Percentiles rank a stretch among this genome's conserved stretches.
Evolutionary conservation across 1,140 invertebrate species (phyloP).

Genomic region (Cotesia glomerata): DNA sequence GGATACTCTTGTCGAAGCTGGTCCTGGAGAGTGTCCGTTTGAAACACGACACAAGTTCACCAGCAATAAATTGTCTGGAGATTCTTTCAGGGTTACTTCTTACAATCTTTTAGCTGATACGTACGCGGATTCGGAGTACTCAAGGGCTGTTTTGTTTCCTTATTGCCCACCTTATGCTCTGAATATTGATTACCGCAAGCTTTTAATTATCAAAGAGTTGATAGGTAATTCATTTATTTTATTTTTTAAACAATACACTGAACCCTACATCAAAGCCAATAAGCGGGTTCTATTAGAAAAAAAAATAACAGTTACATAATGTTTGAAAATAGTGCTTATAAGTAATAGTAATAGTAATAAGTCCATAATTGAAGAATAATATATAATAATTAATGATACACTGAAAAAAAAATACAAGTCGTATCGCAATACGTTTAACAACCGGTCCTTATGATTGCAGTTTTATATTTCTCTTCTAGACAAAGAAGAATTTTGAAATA

Average conservation of each 20-base stretch:
- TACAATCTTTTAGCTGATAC: constrained; percentile 91
- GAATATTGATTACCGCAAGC: constrained; percentile 84
- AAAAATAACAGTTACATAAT: no score
- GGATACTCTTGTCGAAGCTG: constrained; percentile 67
- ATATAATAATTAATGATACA: no score
- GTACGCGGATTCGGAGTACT: constrained; percentile 83
- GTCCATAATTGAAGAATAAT: no score
- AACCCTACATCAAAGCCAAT: no score
- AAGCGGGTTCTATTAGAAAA: no score
- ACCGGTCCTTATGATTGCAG: no score
- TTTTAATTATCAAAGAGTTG: constrained; percentile 83
- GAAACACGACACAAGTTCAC: constrained; percentile 79
- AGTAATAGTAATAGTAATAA: no score
- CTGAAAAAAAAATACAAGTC: no score
- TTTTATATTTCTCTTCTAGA: no score
- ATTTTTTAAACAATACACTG: background rate
- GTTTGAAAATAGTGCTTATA: no score
- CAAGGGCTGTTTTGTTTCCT: constrained; percentile 74
- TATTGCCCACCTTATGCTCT: constrained; percentile 83
- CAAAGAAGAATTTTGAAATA: no score
- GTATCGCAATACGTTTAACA: no score
- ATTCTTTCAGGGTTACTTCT: constrained; percentile 76
- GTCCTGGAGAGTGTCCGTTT: constrained; percentile 82
- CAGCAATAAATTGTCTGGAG: constrained; percentile 59
- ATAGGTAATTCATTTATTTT: constrained; percentile 64